phyloP scores from a whole-genome alignment of 30 jellyfish, hydroid and myxozoan species.

The Hydractinia echinata region DNA sequence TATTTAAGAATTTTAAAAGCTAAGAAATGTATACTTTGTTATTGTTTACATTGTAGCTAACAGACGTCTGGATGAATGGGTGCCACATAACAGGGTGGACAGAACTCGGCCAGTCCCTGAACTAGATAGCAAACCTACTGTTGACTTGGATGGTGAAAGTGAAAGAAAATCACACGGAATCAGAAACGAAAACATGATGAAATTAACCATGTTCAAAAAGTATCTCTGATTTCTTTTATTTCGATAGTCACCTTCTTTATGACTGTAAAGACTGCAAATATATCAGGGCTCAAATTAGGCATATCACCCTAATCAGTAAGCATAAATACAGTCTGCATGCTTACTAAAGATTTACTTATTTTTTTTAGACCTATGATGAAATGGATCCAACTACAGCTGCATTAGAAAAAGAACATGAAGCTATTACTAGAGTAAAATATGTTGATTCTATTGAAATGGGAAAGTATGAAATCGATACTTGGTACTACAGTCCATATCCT shows the following conservation, averaged over 20 bases:
- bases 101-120: conserved; percentile 57
- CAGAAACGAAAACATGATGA: conserved; percentile 94
- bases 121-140: conserved; percentile 35
- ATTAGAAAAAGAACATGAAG: conserved; percentile 93
- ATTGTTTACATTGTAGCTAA: conserved; percentile 43
- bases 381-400: conserved; percentile 99
- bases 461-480: conserved; percentile 78
- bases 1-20: too few species aligned
- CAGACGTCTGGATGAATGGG: conserved; percentile 93
- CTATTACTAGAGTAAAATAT: conserved; percentile 86
- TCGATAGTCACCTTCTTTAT: not conserved
- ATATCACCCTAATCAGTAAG: too few species aligned
- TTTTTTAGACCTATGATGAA: conserved; percentile 65
- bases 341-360: too few species aligned
- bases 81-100: conserved; percentile 69
- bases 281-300: too few species aligned
- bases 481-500: conserved; percentile 98
- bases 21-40: not conserved
- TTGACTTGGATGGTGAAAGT: conserved; percentile 39
- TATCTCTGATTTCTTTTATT: not conserved
- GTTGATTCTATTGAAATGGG: conserved; percentile 92
- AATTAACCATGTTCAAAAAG: conserved; percentile 92
- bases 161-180: conserved; percentile 83
- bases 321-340: too few species aligned
- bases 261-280: too few species aligned